phyloP scores from a whole-genome alignment of 2,797 vertebrate genomes.

The Myotis vivesi region DNA sequence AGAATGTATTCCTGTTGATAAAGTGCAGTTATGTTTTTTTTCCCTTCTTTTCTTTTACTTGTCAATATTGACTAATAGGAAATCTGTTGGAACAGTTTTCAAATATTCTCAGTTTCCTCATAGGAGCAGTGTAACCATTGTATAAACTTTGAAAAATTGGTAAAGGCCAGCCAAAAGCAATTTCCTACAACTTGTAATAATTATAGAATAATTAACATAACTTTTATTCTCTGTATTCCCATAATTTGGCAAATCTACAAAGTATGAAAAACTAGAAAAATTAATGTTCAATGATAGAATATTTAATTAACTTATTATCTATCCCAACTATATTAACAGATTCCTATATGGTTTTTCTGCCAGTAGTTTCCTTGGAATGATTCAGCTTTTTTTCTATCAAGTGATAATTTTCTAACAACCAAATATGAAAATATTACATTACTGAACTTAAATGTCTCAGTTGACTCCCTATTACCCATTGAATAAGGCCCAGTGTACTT shows the following conservation, averaged over 20 bases:
- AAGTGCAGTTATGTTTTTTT: background rate
- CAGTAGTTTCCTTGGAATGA: background rate
- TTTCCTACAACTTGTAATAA: background rate
- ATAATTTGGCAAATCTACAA: background rate
- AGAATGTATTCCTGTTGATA: background rate
- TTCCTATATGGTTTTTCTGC: background rate
- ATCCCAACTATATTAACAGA: background rate
- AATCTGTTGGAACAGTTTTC: background rate
- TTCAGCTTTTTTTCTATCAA: background rate
- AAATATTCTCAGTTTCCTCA: background rate
- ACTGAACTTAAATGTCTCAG: background rate
- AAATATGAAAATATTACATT: background rate
- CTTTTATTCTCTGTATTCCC: background rate
- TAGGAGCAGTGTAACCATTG: background rate
- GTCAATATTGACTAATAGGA: background rate
- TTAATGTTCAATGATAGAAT: background rate
- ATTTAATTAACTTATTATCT: background rate
- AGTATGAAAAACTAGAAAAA: background rate
- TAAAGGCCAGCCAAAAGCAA: background rate
- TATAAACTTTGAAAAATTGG: background rate
- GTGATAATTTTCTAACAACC: constrained; percentile 9
- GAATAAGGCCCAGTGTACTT: background rate
- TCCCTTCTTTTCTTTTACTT: background rate
- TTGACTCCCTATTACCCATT: background rate
- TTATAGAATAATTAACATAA: constrained; percentile 29